Base-by-base conservation (phyloP, 2,888 invertebrate genomes). In the Cataglyphis rosenhaueri region DNA sequence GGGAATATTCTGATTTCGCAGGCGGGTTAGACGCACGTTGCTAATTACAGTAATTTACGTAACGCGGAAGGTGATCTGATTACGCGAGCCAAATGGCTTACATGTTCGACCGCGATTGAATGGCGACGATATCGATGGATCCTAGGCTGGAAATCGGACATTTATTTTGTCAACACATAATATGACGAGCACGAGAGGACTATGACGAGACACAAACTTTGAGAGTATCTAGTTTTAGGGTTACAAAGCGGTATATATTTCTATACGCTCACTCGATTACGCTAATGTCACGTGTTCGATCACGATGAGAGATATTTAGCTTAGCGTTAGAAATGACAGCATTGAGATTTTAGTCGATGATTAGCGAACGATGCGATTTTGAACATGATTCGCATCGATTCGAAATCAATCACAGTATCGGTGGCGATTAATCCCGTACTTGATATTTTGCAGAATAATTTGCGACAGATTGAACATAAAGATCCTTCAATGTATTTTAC, bases 71-170 rank as follows among this genome's bases (percentile, higher is more conserved):
- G 71, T 44, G 78, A 79, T 79, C 71, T 79, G 78, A 79, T 79
- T 79, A 79, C 78, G 59, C 59, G 78, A 73, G 59, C 35, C 44
- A 59, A 18, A 59, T 41, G 59, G 78, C 59, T 79, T 79, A 79
- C 59, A 44, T 70, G 44, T 70, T 44, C 32, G 52, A 41, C 70
- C 78, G 32, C 73, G 78, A 71, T 61, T 73, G 73, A 52, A 79
- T 78, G 29, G 41, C 15, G 32, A 75, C 12, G 70, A 4, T n/a
- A 78, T 29, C 52, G 55, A 81, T 48, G 41, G 66, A 81, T 52
- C 85, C 87, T 78, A 57, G 86, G 88, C 87, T 88, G 88, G 88
- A 84, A 84, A 61, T 85, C 75, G 29, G 32, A 70, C 32, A 35
- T 71, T 59, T 18, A 18, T 59, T 41, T 52, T 35, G 55, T 52